Evolutionary conservation across 2,888 invertebrate species (phyloP), one percentile per base, ranked within the genome.

Genomic region (Stictocephala bisonia): DNA sequence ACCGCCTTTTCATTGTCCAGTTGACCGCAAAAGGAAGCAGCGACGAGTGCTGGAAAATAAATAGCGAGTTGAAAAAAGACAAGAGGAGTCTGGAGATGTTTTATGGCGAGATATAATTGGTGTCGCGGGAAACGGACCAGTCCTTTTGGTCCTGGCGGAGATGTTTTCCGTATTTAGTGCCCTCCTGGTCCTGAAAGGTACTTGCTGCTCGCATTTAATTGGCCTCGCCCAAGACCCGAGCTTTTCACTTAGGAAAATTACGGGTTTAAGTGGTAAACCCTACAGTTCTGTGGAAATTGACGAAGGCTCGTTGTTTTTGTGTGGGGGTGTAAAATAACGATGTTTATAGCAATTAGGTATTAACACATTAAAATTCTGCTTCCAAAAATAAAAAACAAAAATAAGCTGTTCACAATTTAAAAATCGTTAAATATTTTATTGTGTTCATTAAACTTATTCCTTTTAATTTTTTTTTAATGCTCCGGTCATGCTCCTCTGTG

Each of bases 31-130:
- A 71, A 71, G 70, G 70, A 71, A 58, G 20, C 70, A 20, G 44
- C 44, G 58, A 13, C 70, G 58, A 56, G 56, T 56, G 44, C 58
- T 44, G 70, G 70, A 27, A 71, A 71, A 71, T 71, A 71, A 71
- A 71, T 71, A 71, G 70, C 68, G 31, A 51, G 51, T 22, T 29
- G 58, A 58, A 71, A 71, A 71, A 71, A 71, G 70, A 70, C 41
- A 44, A 64, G 58, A 56, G 35, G 18, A 56, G 70, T 29, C 58
- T 44, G 41, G 20, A 68, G 66, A 73, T 67, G 68, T 68, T 73
- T 68, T 70, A 70, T 70, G 22, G 70, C 27, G 70, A 50, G 70
- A 44, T 44, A 44, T 64, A 64, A 64, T 64, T 44, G 64, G 64
- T 22, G 22, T n/a, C 56, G 31, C 18, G 26, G 56, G 31, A 18